phyloP scores from a whole-genome alignment of 2,888 invertebrate species.

The Marasmarcha lunaedactyla region DNA sequence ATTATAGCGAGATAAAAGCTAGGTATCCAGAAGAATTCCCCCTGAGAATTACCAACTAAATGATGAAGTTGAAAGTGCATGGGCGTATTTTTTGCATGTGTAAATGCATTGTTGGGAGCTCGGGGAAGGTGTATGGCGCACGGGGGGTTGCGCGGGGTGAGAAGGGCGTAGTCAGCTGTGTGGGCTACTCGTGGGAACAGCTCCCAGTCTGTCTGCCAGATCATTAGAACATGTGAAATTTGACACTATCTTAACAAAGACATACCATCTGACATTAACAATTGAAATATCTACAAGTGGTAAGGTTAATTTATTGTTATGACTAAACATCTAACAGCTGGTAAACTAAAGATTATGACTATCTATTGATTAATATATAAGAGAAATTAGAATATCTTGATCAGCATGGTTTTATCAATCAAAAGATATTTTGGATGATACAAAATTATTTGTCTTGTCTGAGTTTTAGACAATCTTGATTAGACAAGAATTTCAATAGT shows the following conservation, averaged over 20 bases:
- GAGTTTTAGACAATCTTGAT: too few species aligned
- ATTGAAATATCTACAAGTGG: too few species aligned
- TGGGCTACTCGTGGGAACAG: constrained; percentile 49
- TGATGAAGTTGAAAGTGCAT: not conserved
- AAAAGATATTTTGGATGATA: too few species aligned
- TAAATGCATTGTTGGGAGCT: constrained; percentile 27
- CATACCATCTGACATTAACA: constrained; percentile 8
- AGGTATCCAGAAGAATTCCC: too few species aligned
- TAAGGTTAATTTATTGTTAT: too few species aligned
- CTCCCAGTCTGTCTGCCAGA: constrained; percentile 49
- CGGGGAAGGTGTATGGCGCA: constrained; percentile 19
- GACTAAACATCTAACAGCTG: too few species aligned
- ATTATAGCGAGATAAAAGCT: too few species aligned
- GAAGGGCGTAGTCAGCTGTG: constrained; percentile 64
- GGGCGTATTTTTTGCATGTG: constrained; percentile 23
- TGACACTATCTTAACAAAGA: constrained; percentile 2
- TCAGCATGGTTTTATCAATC: too few species aligned
- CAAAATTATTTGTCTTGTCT: too few species aligned
- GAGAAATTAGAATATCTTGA: constrained; percentile 27
- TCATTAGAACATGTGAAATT: constrained; percentile 31
- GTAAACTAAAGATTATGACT: not conserved
- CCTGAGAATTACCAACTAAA: too few species aligned
- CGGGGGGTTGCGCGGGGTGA: constrained; percentile 28
- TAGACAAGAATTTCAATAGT: too few species aligned
- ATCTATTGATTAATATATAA: too few species aligned